phyloP scores from a whole-genome alignment of 2,113 vertebrate species.

The Gymnobelideus leadbeateri region DNA sequence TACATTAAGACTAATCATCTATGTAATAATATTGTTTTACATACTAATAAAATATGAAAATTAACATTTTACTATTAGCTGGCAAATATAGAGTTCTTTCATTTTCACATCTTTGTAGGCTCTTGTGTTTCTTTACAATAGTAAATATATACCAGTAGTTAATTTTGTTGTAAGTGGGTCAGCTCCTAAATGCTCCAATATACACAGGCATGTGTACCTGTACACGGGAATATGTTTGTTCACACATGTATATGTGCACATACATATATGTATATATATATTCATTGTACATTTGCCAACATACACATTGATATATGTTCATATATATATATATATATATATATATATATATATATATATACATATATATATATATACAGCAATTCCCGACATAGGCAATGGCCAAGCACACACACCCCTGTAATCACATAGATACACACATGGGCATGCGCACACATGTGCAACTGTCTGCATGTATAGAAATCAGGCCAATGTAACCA shows the following conservation, averaged over 20 bases:
- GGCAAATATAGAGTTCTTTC: constrained; percentile 50
- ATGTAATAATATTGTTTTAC: constrained; percentile 67
- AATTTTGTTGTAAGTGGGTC: neutral
- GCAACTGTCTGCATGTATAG: neutral
- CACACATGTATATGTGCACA: neutral
- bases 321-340: too few relatives aligned
- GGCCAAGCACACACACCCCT: neutral
- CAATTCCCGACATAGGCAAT: neutral
- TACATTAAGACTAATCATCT: constrained; percentile 68
- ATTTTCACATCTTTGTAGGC: constrained; percentile 58
- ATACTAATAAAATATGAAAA: constrained; percentile 72
- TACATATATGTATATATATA: neutral
- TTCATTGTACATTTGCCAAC: neutral
- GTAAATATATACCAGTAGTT: neutral
- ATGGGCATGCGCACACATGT: neutral
- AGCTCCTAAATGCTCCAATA: neutral
- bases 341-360: neutral
- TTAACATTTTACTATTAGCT: constrained; percentile 60
- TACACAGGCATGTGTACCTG: neutral
- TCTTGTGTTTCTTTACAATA: constrained; percentile 1
- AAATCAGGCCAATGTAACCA: neutral
- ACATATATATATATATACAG: neutral
- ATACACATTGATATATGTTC: neutral
- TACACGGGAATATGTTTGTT: neutral
- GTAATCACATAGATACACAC: neutral